phyloP scores from a whole-genome alignment of 2,888 invertebrate genomes.

The Parnassius orleans region DNA sequence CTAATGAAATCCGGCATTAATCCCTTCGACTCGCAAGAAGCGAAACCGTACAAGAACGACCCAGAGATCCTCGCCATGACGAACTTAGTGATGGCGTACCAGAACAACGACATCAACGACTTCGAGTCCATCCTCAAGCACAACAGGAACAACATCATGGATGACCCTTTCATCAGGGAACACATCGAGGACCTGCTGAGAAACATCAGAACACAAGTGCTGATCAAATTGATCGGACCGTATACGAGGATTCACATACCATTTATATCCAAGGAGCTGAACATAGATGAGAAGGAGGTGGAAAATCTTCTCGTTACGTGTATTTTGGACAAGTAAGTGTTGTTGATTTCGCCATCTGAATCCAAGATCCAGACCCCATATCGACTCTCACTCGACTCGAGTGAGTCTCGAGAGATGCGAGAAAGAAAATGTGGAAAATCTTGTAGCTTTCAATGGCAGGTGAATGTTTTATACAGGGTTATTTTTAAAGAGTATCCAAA shows the following conservation, averaged over 20 bases:
- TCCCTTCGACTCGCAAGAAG: constrained; percentile 99
- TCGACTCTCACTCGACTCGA: too few relatives aligned
- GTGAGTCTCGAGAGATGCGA: too few relatives aligned
- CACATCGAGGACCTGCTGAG: constrained; percentile 98
- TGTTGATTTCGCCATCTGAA: neutral
- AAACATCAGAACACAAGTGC: constrained; percentile 98
- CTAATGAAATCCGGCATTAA: constrained; percentile 99
- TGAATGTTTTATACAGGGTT: too few relatives aligned
- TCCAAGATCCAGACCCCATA: too few relatives aligned
- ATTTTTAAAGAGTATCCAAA: too few relatives aligned
- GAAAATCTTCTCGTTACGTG: constrained; percentile 98
- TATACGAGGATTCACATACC: constrained; percentile 99
- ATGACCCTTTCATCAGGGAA: constrained; percentile 98
- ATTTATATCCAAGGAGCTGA: constrained; percentile 96
- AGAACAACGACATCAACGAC: constrained; percentile 98
- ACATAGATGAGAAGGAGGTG: constrained; percentile 96
- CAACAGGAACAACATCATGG: constrained; percentile 97
- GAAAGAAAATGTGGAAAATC: too few relatives aligned
- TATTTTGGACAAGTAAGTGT: constrained; percentile 95
- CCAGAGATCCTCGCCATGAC: constrained; percentile 99
- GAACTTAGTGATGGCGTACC: constrained; percentile 97
- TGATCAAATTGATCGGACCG: constrained; percentile 97
- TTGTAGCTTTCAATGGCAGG: too few relatives aligned
- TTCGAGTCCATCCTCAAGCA: constrained; percentile 98
- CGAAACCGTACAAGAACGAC: constrained; percentile 99